phyloP scores from a whole-genome alignment of 2,888 invertebrate genomes.

The Drosophila subquinaria region DNA sequence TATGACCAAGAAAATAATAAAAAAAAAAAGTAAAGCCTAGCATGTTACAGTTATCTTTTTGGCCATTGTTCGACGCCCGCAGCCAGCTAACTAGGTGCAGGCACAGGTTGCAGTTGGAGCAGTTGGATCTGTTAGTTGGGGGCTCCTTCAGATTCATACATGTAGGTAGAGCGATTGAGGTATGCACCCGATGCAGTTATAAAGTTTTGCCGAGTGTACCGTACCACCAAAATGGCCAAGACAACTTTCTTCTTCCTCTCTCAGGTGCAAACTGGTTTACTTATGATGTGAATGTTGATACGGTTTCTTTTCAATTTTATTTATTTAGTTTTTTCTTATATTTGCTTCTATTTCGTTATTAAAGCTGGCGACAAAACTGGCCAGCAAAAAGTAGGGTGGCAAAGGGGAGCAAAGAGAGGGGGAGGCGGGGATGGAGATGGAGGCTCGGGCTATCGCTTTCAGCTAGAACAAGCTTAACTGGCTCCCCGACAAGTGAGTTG shows the following conservation, averaged over 20 bases:
- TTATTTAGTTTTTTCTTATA: conserved; percentile 38
- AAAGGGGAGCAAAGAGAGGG: neutral
- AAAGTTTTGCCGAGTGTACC: conserved; percentile 60
- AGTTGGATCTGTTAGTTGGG: neutral
- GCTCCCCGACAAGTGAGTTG: conserved; percentile 42
- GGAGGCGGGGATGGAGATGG: neutral
- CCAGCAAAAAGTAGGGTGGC: conserved; percentile 9
- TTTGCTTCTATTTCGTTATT: conserved; percentile 70
- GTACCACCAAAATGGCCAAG: conserved; percentile 76
- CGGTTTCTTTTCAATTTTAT: conserved; percentile 76
- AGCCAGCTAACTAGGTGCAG: conserved; percentile 52
- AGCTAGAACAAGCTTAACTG: conserved; percentile 79
- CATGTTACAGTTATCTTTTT: conserved; percentile 76
- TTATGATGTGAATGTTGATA: conserved; percentile 81
- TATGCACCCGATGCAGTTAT: conserved; percentile 63
- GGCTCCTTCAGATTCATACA: conserved; percentile 64
- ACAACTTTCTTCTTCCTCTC: conserved; percentile 81
- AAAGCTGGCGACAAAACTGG: conserved; percentile 65
- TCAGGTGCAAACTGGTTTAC: conserved; percentile 81
- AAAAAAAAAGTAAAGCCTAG: conserved; percentile 45
- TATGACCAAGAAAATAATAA: conserved; percentile 61
- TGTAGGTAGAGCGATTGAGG: conserved; percentile 29
- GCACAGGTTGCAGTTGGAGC: conserved; percentile 24
- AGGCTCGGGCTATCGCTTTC: conserved; percentile 72
- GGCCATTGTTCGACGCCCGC: conserved; percentile 76